These are phyloP conservation scores for Sapayoa aenigma DNA, from an alignment of 2,113 vertebrate species.

Conservation along the genomic window DNA sequence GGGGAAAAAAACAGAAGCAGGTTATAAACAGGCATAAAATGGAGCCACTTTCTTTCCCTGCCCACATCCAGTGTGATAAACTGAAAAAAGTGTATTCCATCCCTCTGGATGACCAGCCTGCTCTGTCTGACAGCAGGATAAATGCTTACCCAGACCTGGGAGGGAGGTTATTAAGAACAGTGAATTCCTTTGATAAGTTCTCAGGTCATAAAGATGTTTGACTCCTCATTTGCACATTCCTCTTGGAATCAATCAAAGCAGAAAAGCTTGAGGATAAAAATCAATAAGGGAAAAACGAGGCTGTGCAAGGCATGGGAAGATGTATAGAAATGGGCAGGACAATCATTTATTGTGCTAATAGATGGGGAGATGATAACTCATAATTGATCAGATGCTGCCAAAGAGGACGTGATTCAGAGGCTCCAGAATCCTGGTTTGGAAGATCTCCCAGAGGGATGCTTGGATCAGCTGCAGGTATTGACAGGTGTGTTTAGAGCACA, in stretches of 20 bases:
- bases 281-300: background rate
- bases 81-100: background rate
- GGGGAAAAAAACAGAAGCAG: background rate
- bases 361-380: background rate
- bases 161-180: background rate
- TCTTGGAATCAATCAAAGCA: background rate
- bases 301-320: background rate
- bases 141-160: background rate
- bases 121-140: background rate
- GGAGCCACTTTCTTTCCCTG: background rate
- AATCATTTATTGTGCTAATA: background rate
- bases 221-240: constrained; percentile 15
- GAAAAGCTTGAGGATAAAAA: constrained; percentile 11
- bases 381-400: constrained; percentile 1
- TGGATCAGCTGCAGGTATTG: background rate
- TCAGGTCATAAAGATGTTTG: constrained; percentile 34
- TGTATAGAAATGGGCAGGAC: background rate
- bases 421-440: background rate
- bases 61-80: background rate
- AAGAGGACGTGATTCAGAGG: background rate
- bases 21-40: background rate
- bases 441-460: background rate
- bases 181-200: background rate
- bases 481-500: background rate
- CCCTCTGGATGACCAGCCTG: background rate